phyloP scores from a whole-genome alignment of 2,113 vertebrate genomes.

The Xenus cinereus region DNA sequence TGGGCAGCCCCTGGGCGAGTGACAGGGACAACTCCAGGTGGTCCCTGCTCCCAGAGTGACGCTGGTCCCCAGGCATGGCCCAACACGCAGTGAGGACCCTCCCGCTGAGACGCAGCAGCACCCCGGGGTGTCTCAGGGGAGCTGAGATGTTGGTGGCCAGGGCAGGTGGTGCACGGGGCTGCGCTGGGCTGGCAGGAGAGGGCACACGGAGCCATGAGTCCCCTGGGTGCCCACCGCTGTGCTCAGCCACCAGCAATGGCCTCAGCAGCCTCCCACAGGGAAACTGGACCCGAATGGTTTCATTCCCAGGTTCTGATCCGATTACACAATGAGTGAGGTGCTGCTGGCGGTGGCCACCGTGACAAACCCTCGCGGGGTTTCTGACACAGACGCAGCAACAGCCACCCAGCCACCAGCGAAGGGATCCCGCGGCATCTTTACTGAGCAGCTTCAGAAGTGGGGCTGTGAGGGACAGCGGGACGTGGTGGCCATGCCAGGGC shows the following conservation, averaged over 20 bases:
- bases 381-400: background rate
- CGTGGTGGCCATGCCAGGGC: rapidly evolving
- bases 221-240: too few species aligned
- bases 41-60: background rate
- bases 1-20: background rate
- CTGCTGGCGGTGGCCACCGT: background rate
- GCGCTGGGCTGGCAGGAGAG: background rate
- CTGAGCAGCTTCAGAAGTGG: background rate
- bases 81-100: background rate
- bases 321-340: background rate
- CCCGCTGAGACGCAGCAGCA: background rate
- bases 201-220: background rate
- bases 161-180: background rate
- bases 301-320: rapidly evolving
- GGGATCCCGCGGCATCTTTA: background rate
- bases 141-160: background rate
- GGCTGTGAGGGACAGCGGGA: background rate
- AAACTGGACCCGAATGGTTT: background rate
- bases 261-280: background rate
- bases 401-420: background rate
- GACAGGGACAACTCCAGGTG: background rate
- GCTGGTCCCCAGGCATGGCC: background rate
- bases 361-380: rapidly evolving
- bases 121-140: background rate
- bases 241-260: background rate